These are phyloP conservation scores for Corydoras sp. DNA, from an alignment of 2,113 vertebrate genomes.

Conservation along the genomic window DNA sequence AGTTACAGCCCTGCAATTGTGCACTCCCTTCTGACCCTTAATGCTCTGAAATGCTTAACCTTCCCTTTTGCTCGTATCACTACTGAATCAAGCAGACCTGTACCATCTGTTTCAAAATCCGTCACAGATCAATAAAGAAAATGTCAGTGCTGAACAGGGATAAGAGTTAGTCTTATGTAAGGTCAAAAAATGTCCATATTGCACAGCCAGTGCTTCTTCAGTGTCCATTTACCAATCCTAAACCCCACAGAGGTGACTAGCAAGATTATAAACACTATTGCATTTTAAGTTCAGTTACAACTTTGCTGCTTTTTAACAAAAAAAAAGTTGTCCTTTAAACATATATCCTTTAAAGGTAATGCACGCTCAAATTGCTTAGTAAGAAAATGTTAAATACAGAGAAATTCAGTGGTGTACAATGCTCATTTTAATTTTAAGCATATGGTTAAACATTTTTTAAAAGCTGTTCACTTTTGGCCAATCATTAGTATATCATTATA, in stretches of 20 bases:
- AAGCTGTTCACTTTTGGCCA: too few relatives aligned
- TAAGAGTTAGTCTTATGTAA: constrained; percentile 21
- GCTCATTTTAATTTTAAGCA: constrained; percentile 14
- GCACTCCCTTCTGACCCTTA: too few relatives aligned
- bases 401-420: constrained; percentile 17
- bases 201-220: too few relatives aligned
- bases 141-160: constrained; percentile 35
- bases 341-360: constrained; percentile 8
- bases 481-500: too few relatives aligned
- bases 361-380: constrained; percentile 6
- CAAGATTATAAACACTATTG: too few relatives aligned
- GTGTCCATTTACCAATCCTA: too few relatives aligned
- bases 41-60: constrained; percentile 9
- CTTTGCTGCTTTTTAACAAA: constrained; percentile 13
- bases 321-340: constrained; percentile 8
- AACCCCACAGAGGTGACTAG: too few relatives aligned
- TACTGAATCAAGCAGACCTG: constrained; percentile 39
- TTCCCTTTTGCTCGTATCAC: constrained; percentile 27
- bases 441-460: background rate
- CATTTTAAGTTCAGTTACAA: too few relatives aligned
- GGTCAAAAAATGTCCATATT: constrained; percentile 8
- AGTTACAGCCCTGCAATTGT: too few relatives aligned
- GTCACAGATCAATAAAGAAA: constrained; percentile 40
- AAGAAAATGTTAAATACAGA: constrained; percentile 11
- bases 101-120: constrained; percentile 24